Evolutionary conservation across 2,888 invertebrate species (phyloP).

Genomic region (Cosmia pyralina): DNA sequence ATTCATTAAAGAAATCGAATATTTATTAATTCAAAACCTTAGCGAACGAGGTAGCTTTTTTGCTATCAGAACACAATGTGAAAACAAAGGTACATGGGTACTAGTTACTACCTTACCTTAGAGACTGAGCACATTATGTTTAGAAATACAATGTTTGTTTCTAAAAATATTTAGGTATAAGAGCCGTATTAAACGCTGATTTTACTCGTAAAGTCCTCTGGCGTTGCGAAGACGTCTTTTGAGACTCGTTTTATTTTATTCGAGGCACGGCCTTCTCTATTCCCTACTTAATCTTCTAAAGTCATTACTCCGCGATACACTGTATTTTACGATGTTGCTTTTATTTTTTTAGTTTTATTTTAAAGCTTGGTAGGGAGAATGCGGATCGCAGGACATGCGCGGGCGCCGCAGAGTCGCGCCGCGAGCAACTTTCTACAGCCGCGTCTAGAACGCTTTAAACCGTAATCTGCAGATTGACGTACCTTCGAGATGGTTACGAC

Average conservation of each 20-base stretch:
- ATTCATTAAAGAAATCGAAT: constrained; percentile 47
- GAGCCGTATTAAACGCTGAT: constrained; percentile 39
- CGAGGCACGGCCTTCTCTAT: constrained; percentile 73
- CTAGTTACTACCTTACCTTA: not conserved
- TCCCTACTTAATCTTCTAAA: constrained; percentile 77
- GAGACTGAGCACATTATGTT: not conserved
- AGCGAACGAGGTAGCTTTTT: constrained; percentile 14
- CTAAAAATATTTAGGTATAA: constrained; percentile 34
- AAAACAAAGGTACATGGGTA: constrained; percentile 10
- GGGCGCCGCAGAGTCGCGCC: constrained; percentile 89
- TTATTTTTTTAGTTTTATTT: constrained; percentile 85
- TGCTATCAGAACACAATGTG: not conserved
- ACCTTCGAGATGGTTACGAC: constrained; percentile 86
- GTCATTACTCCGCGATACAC: constrained; percentile 76
- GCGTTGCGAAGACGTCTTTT: constrained; percentile 52
- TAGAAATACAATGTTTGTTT: constrained; percentile 21
- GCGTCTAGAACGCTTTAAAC: constrained; percentile 89
- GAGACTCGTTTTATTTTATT: constrained; percentile 60
- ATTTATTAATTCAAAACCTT: constrained; percentile 31
- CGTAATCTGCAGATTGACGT: constrained; percentile 89
- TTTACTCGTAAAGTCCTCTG: constrained; percentile 43
- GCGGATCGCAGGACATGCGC: constrained; percentile 88
- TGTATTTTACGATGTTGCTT: constrained; percentile 82
- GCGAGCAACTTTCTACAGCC: constrained; percentile 89
- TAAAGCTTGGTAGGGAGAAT: constrained; percentile 85